Base-by-base conservation (phyloP, 2,888 invertebrate species). In the Tiphia femorata region DNA sequence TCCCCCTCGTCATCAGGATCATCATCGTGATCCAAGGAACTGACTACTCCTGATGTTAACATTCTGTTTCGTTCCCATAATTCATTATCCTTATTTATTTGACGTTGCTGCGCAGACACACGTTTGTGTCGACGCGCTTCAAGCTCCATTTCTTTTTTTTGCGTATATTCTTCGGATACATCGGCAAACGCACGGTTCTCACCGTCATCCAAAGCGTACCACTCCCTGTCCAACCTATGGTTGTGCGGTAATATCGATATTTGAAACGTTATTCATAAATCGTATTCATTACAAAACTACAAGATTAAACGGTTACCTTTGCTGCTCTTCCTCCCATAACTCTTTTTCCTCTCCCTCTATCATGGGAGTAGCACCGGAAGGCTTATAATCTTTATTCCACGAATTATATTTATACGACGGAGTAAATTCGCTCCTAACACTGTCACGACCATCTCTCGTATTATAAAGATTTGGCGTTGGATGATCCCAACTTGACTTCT, bases 51-150 rank as follows among this genome's bases (percentile, higher is more conserved):
- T 21, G 94, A 94, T 4, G 97, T 94, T 20, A 98, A 87, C 96
- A 99, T 96, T 64, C 99, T 89, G 86, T 99, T 98, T 19, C 97
- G 89, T 84, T 99, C 99, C 99, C 99, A 99, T 70, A 97, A 86
- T 81, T 98, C 98, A 84, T 98, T 99, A 86, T 99, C 98, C 84
- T 95, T 95, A 84, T 98, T 97, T 73, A 97, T 97, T 85, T 98
- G 98, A 56, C 97, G 89, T 72, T 98, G 93, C 72, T 97, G 96
- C 0, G 98, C 98, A 0, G 97, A 97, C 82, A 99, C 91, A 46
- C 96, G 89, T 78, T 96, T 94, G 75, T 95, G 95, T 62, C 95
- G 92, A 65, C 92, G 89, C 75, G 94, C 93, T 77, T 96, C 96
- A 55, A 97, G 86, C 72, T 97, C 95, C 79, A 95, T 94, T 80